Base-by-base conservation (phyloP, 2,888 invertebrate species). In the Andrena chrysosceles region DNA sequence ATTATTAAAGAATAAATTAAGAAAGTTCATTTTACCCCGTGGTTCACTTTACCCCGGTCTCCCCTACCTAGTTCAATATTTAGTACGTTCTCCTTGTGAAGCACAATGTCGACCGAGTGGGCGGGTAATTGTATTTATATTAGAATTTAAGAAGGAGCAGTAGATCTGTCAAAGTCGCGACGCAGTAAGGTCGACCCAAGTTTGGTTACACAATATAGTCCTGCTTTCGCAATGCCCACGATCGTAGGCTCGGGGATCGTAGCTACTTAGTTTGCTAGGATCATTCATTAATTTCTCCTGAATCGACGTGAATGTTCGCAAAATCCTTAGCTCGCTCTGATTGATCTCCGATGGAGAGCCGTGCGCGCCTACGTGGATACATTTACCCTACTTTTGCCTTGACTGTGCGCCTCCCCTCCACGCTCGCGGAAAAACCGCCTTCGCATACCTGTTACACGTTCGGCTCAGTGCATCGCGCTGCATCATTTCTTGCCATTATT, bases 371-470 rank as follows among this genome's bases (percentile, higher is more conserved):
- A 83, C 75, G 82, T 82, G 86, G 82, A 86, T 81, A 87, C 85
- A 75, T 86, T 83, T 88, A 87, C 81, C 81, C 87, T 87, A 87
- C 87, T 87, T 87, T 89, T 89, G 85, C 85, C 80, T 87, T 79
- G 85, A 78, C 89, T 82, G 74, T 78, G 74, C 60, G 67, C 42
- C 82, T 77, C 76, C 72, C 86, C 84, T 31, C 80, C 74, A 76
- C 26, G 7, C 75, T 79, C 66, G 75, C 69, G 85, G 87, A 87
- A 88, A 88, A 87, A 82, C 79, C 77, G 56, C 77, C 89, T 83
- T 85, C 84, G 85, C 83, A 84, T 89, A 85, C 89, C 87, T 86
- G 88, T 90, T 90, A 90, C 84, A 87, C 85, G 76, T 80, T 82
- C 80, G 62, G 78, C 77, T 86, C 77, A 52, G 77, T 80, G 79